Conservation (phyloP, 2,888 invertebrate genomes). For the Agriopis leucophaearia region DNA sequence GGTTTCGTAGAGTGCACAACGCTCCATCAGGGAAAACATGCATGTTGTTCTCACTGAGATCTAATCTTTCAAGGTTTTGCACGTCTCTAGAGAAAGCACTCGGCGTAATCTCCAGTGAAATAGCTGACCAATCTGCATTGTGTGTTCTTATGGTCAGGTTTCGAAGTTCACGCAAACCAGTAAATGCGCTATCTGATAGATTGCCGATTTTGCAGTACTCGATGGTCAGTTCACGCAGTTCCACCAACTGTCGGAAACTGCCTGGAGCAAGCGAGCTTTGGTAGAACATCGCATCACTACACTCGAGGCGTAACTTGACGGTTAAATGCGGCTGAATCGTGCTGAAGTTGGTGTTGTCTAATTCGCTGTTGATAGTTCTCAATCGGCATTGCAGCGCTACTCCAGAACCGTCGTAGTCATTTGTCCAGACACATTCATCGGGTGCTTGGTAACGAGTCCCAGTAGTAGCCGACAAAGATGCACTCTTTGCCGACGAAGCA, state of each 20-base stretch:
- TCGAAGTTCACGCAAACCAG: constrained; percentile 91
- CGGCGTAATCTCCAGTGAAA: constrained; percentile 91
- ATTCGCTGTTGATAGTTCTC: constrained; percentile 92
- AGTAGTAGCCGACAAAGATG: constrained; percentile 80
- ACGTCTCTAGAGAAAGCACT: constrained; percentile 92
- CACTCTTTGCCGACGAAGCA: constrained; percentile 74
- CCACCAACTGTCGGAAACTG: constrained; percentile 91
- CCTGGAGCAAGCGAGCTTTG: constrained; percentile 92
- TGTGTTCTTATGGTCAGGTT: constrained; percentile 93
- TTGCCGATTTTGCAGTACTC: constrained; percentile 94
- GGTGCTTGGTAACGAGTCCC: constrained; percentile 91
- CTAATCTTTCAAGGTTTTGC: constrained; percentile 90
- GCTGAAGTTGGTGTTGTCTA: constrained; percentile 93
- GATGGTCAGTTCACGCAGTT: constrained; percentile 91
- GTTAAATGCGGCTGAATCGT: constrained; percentile 94
- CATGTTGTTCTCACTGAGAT: constrained; percentile 93
- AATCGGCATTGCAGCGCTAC: constrained; percentile 91
- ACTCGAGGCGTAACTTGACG: constrained; percentile 91
- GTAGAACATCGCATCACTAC: constrained; percentile 93
- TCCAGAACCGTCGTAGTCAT: constrained; percentile 88
- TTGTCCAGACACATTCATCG: constrained; percentile 93
- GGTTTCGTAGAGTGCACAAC: constrained; percentile 90
- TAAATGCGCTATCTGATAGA: constrained; percentile 93
- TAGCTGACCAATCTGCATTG: constrained; percentile 94
- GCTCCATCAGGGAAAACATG: constrained; percentile 92